phyloP scores from a whole-genome alignment of 2,113 vertebrate species.

The Ameiurus melas region DNA sequence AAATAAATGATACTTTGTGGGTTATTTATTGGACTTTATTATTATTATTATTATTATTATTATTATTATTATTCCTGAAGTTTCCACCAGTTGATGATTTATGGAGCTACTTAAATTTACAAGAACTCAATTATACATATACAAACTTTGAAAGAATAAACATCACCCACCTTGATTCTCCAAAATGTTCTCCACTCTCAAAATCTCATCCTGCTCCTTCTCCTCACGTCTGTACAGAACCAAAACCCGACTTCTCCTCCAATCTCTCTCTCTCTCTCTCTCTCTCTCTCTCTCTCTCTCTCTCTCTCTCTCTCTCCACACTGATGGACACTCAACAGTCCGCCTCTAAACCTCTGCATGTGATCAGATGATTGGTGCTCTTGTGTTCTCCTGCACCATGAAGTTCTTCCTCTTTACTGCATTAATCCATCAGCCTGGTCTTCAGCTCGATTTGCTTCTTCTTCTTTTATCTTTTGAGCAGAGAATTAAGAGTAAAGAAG shows the following conservation, averaged over 20 bases:
- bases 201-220: neutral
- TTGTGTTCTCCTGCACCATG: neutral
- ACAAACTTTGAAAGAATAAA: neutral
- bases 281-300: neutral
- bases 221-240: neutral
- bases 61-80: neutral
- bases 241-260: neutral
- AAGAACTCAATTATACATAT: neutral
- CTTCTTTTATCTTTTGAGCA: neutral
- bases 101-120: neutral
- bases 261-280: too few relatives aligned
- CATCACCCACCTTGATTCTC: conserved; percentile 5
- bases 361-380: neutral
- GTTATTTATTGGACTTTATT: too few relatives aligned
- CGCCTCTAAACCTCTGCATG: neutral
- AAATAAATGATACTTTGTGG: neutral
- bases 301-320: neutral
- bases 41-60: neutral
- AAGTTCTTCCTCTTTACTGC: neutral
- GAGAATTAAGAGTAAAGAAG: neutral
- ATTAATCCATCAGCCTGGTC: neutral
- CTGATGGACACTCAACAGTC: conserved; percentile 14
- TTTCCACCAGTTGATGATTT: neutral
- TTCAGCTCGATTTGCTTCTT: neutral
- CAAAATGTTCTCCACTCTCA: neutral